Evolutionary conservation across 2,797 vertebrate species (phyloP), one percentile per base, ranked within the genome.

Genomic region (Rhinophrynus dorsalis): DNA sequence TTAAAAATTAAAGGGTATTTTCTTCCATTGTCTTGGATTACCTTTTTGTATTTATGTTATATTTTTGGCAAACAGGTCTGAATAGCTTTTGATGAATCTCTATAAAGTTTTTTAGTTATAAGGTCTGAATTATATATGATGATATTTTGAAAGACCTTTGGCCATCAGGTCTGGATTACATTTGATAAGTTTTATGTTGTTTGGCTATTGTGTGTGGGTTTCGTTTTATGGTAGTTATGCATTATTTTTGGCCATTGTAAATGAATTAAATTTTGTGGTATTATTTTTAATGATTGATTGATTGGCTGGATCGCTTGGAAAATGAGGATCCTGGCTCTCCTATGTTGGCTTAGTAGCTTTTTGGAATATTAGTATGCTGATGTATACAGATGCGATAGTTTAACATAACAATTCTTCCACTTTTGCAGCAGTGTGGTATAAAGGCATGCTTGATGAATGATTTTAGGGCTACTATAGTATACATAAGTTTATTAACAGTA

Each of bases 71-170:
- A 67, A 45, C 30, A 67, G n/a, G 38, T 56, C 64, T 30, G 64
- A 52, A 56, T 67, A 40, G 47, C 37, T 44, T 66, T 56, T 67
- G 64, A 67, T 57, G 52, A 67, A 21, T 38, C 44, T 56, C n/a
- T n/a, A 45, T 37, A 56, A 57, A 30, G 23, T 67, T 45, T 57
- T 40, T 56, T 38, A 40, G 12, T 54, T 52, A 67, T 67, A 67
- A 55, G 64, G 64, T 67, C 30, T 57, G 64, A 44, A 56, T 67
- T 67, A 67, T 40, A 56, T 45, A 3, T 27, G 42, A 67, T 67
- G 45, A 58, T 44, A 58, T 67, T 67, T 67, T 57, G n/a, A n/a
- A 67, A 67, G 23, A 42, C 65, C 58, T 58, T 48, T 57, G 65
- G 65, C 47, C 26, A 68, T 42, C 37, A 58, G 42, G 42, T 54